Conservation (phyloP, 2,113 vertebrate species). For the Fregata magnificens region DNA sequence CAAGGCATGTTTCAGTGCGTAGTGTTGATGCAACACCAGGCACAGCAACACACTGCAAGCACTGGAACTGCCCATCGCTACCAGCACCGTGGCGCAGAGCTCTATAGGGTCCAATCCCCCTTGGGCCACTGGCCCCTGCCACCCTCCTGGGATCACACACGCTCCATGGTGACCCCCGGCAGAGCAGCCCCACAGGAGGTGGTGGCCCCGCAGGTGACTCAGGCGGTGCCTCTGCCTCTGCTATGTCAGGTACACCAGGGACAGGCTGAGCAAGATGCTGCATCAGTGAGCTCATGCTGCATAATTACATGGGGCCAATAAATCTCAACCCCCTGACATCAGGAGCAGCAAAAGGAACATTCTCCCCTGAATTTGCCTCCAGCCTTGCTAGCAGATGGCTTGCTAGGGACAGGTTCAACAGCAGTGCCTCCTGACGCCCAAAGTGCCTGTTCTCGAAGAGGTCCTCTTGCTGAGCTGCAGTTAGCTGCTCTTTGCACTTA, state of each 20-base stretch:
- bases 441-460: not conserved
- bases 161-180: rapidly evolving
- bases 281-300: not conserved
- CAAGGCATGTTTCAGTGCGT: rapidly evolving
- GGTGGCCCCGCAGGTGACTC: not conserved
- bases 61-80: rapidly evolving
- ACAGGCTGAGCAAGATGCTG: not conserved
- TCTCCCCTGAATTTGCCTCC: not conserved
- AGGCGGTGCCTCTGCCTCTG: not conserved
- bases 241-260: not conserved
- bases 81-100: not conserved
- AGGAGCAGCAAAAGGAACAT: not conserved
- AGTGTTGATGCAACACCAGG: not conserved
- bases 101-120: rapidly evolving
- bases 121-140: not conserved
- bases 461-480: not conserved
- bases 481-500: not conserved
- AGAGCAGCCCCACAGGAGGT: not conserved
- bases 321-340: not conserved
- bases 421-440: not conserved
- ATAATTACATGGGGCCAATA: rapidly evolving
- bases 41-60: not conserved
- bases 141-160: not conserved
- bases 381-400: not conserved
- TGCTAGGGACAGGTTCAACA: not conserved